These are phyloP conservation scores for Pomatorhinus ruficollis DNA, from an alignment of 2,113 vertebrate genomes.

Conservation along the genomic window DNA sequence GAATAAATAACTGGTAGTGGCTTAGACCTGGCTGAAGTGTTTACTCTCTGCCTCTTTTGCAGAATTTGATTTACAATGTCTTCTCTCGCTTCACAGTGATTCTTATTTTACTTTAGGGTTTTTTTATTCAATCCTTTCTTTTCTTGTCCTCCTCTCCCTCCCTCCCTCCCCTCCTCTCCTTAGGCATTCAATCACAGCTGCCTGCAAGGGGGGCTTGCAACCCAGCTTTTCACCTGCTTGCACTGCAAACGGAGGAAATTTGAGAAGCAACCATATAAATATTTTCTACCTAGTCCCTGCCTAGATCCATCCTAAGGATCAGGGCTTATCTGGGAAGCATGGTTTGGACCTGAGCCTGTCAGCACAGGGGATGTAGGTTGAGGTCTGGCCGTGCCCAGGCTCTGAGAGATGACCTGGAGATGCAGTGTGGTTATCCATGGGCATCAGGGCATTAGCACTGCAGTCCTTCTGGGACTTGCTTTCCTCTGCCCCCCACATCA, in stretches of 20 bases:
- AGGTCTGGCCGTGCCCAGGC: not conserved
- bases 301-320: not conserved
- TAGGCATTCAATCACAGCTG: constrained; percentile 25
- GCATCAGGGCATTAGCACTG: not conserved
- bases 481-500: not conserved
- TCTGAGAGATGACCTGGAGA: not conserved
- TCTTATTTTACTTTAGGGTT: constrained; percentile 23
- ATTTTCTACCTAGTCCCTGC: not conserved
- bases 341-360: not conserved
- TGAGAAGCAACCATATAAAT: not conserved
- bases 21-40: constrained; percentile 43
- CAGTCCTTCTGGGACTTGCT: not conserved
- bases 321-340: not conserved
- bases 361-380: fast-evolving
- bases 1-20: constrained; percentile 62
- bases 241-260: not conserved
- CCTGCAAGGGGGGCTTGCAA: not conserved
- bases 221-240: not conserved
- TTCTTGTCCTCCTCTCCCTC: not conserved
- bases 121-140: constrained; percentile 44
- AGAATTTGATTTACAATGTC: constrained; percentile 57
- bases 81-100: constrained; percentile 37
- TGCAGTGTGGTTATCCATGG: fast-evolving
- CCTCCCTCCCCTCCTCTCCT: not conserved
- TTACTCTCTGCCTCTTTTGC: constrained; percentile 36